Base-by-base conservation (phyloP, 2,113 vertebrate genomes). In the Anoplopoma fimbria region DNA sequence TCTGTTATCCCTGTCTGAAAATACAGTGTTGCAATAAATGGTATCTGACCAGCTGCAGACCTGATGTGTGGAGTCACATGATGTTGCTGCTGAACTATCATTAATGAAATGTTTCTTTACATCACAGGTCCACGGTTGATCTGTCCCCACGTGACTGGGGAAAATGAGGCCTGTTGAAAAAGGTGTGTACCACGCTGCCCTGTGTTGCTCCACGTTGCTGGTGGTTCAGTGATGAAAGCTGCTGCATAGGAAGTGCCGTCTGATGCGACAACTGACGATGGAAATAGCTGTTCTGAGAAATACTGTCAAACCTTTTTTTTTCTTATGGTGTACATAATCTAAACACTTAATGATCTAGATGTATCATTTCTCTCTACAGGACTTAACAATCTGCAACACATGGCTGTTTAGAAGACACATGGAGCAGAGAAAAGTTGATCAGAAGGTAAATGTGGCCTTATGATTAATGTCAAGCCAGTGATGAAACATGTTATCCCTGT, bases 401-500 rank as follows among this genome's bases (percentile, higher is more conserved):
- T 13, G 36, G 31, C 7, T 0, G 47, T 49, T 0, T 0, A 12
- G 19, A 53, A 1, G 19, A n/a, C 6, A 1, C 0, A 0, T 0
- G 1, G 25, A 4, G 8, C 49, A 13, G 53, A 81, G 4, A 17
- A 2, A 0, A 57, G 3, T 14, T 4, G 0, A 49, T 33, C 33
- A 81, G n/a, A n/a, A n/a, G 86, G 92, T 92, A 87, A 81, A 42
- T 87, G 0, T 51, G 5, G 3, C 0, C 25, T 14, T 4, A 45
- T 58, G 1, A 0, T 21, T 36, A 9, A 61, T 40, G 34, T 86
- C 58, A 86, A 93, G 94, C 91, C 91, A 17, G 61, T 94, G 94
- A 95, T 94, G 95, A 95, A 34, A 92, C 9, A 89, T 82, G 94
- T 96, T 96, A 95, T 95, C 94, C 95, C 94, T 95, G 95, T 96